Conservation (phyloP, 2,113 vertebrate species). For the Brevimyrus niger region DNA sequence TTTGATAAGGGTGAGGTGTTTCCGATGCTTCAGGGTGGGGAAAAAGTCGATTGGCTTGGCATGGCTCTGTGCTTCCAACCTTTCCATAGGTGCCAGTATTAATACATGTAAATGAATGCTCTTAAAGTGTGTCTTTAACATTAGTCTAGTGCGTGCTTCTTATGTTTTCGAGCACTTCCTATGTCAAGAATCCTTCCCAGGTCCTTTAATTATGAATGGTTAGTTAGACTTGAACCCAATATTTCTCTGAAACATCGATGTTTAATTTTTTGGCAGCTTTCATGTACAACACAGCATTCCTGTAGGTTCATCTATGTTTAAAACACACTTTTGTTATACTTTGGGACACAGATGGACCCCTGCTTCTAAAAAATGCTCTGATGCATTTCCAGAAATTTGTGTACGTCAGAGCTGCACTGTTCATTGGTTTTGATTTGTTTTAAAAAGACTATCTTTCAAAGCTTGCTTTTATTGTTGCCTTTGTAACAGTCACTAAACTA, state of each 20-base stretch:
- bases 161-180: not conserved
- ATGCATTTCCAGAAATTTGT: not conserved
- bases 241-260: not conserved
- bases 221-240: not conserved
- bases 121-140: not conserved
- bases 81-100: not conserved
- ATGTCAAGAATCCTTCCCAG: not conserved
- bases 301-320: constrained; percentile 5
- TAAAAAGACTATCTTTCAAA: not conserved
- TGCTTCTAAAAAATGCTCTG: not conserved
- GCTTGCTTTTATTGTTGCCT: not conserved
- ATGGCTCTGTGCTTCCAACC: not conserved
- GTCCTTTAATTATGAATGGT: not conserved
- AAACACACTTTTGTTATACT: not conserved
- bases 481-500: not conserved
- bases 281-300: not conserved
- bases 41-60: not conserved
- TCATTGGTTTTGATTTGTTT: not conserved
- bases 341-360: not conserved
- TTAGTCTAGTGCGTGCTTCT: not conserved
- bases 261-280: not conserved
- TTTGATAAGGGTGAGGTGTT: not conserved
- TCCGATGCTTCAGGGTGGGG: not conserved
- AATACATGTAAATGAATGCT: not conserved
- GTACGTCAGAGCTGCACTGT: not conserved